These are phyloP conservation scores for Phalloptychus januarius DNA, from an alignment of 2,797 vertebrate genomes.

Conservation along the genomic window DNA sequence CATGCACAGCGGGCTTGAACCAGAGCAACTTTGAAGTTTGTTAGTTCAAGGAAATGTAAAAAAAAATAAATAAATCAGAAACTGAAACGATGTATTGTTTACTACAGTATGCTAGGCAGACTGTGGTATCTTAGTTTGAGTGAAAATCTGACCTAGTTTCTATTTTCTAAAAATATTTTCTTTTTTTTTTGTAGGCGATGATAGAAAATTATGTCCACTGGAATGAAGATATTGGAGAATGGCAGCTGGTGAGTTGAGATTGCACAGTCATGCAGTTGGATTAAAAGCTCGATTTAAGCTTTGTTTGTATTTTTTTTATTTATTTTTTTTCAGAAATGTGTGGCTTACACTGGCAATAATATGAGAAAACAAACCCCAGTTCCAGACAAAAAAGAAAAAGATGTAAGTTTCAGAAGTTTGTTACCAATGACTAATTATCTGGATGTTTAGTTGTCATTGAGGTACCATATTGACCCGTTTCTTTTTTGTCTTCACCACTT, in stretches of 20 bases:
- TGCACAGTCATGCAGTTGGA: not conserved
- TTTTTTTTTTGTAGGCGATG: conserved; percentile 88
- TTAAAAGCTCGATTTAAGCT: not conserved
- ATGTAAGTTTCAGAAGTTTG: conserved; percentile 83
- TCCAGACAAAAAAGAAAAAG: conserved; percentile 98
- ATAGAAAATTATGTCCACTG: conserved; percentile 99
- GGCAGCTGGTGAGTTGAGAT: conserved; percentile 90
- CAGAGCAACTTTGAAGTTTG: not conserved
- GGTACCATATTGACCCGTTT: not conserved
- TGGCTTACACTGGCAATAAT: conserved; percentile 98
- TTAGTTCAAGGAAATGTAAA: not conserved
- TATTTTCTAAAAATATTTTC: not conserved
- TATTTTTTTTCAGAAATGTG: conserved; percentile 93
- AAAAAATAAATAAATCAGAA: not conserved
- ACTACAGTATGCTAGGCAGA: not conserved
- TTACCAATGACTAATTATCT: not conserved
- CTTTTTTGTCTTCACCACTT: conserved; percentile 22
- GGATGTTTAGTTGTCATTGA: not conserved
- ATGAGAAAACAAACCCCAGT: conserved; percentile 98
- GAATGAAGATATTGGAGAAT: conserved; percentile 99
- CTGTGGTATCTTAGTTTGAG: not conserved
- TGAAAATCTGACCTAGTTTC: not conserved
- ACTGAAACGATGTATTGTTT: not conserved
- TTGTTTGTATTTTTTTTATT: conserved; percentile 16
- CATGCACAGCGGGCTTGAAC: not conserved